Evolutionary conservation across 2,888 invertebrate genomes (phyloP).

Genomic region (Parnassius orleans): DNA sequence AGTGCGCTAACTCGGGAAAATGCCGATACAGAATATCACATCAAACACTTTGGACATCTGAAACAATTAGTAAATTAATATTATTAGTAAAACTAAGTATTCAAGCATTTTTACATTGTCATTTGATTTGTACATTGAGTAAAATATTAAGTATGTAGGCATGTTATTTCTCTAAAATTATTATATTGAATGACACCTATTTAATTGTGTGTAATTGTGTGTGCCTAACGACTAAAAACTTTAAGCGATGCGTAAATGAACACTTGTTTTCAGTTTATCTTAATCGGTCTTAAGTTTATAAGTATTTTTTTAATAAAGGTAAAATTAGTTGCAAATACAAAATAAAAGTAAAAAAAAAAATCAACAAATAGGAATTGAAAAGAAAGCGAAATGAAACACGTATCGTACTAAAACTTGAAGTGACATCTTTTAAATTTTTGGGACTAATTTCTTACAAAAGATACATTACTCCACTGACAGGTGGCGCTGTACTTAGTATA

Average conservation of each 20-base stretch:
- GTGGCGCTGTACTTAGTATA: not conserved
- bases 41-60: conserved; percentile 79
- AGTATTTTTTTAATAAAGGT: no score
- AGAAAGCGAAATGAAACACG: not conserved
- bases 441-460: no score
- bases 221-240: no score
- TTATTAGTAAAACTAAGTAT: conserved; percentile 17
- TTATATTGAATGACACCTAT: no score
- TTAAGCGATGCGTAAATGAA: no score
- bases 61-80: conserved; percentile 61
- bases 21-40: conserved; percentile 75
- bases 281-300: no score
- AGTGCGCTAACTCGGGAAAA: conserved; percentile 68
- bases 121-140: not conserved
- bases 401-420: not conserved
- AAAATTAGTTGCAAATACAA: no score
- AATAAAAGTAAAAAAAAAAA: no score
- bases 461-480: not conserved
- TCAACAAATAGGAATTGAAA: no score
- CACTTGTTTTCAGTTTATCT: no score
- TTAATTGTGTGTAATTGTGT: no score
- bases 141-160: not conserved
- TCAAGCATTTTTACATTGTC: not conserved
- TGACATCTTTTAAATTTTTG: no score
- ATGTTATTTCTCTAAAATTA: not conserved